phyloP scores from a whole-genome alignment of 2,888 invertebrate species.

The Hydropsyche betteni region DNA sequence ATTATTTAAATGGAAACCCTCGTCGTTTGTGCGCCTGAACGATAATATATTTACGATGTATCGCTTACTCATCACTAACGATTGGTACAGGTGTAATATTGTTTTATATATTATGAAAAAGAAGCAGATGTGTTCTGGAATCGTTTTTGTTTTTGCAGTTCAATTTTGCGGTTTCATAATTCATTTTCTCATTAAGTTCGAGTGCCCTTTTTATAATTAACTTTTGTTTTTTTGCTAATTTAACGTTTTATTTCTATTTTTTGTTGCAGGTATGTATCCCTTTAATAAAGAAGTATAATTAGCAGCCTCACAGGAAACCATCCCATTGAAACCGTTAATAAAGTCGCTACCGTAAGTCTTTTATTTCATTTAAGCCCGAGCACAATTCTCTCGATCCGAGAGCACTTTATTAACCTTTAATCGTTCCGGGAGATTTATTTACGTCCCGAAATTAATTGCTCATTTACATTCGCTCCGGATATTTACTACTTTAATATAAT shows the following conservation, averaged over 20 bases:
- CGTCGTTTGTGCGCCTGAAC: background rate
- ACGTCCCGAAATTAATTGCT: too few species aligned
- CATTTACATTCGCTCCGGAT: too few species aligned
- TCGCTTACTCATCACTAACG: too few species aligned
- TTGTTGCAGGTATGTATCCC: slow-evolving; percentile 21
- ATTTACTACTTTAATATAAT: too few species aligned
- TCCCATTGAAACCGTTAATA: slow-evolving; percentile 16
- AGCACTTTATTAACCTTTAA: background rate
- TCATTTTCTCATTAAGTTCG: slow-evolving; percentile 4
- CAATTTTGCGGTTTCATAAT: slow-evolving; percentile 2
- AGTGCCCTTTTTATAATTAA: background rate
- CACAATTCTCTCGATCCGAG: background rate
- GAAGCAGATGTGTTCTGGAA: too few species aligned
- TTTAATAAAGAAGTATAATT: slow-evolving; percentile 5
- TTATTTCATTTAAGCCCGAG: background rate
- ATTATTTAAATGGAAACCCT: slow-evolving; percentile 5
- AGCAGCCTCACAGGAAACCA: slow-evolving; percentile 5
- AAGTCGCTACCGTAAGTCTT: slow-evolving; percentile 9
- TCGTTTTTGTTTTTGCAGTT: background rate
- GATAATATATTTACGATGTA: too few species aligned
- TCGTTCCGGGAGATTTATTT: background rate
- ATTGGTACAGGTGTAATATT: too few species aligned
- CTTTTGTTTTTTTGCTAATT: slow-evolving; percentile 5
- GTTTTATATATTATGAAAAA: too few species aligned
- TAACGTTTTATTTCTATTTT: background rate